Percentiles rank a stretch among this genome's conserved stretches.
Evolutionary conservation across 2,888 invertebrate genomes (phyloP).

Genomic region (Trissoscelio sp.): DNA sequence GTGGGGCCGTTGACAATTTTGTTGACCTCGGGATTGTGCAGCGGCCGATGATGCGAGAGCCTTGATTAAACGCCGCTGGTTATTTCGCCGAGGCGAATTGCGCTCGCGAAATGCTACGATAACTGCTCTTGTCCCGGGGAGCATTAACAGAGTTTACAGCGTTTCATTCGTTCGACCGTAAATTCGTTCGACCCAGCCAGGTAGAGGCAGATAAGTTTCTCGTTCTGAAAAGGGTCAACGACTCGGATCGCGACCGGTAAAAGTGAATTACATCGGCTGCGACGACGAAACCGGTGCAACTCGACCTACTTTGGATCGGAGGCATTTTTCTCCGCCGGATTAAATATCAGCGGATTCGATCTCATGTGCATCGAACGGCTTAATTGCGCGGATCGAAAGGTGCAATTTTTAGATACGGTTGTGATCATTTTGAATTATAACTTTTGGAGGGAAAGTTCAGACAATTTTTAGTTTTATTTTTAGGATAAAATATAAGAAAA

Average conservation of each 20-base stretch:
- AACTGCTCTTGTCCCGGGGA: conserved; percentile 3
- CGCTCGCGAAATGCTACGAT: neutral
- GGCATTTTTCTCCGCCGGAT: conserved; percentile 65
- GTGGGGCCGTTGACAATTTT: conserved; percentile 21
- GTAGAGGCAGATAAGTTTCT: conserved; percentile 52
- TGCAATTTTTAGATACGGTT: conserved; percentile 69
- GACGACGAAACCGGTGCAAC: conserved; percentile 65
- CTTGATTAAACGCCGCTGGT: conserved; percentile 35
- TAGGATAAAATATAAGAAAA: neutral
- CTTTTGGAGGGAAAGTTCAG: too few relatives aligned
- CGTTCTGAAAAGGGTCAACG: conserved; percentile 58
- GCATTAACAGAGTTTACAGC: conserved; percentile 28
- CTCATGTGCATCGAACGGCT: conserved; percentile 70
- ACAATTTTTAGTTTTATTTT: neutral
- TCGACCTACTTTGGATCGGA: conserved; percentile 72
- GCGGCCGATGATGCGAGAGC: conserved; percentile 22
- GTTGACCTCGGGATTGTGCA: conserved; percentile 32
- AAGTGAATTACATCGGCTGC: conserved; percentile 62
- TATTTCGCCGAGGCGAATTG: conserved; percentile 6
- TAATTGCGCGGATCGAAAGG: conserved; percentile 72
- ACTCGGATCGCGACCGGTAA: conserved; percentile 57
- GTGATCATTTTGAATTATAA: neutral
- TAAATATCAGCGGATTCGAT: conserved; percentile 70
- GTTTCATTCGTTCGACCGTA: conserved; percentile 25
- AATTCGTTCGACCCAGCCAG: conserved; percentile 35